These are phyloP conservation scores for Himantopus leucocephalus DNA, from an alignment of 2,113 vertebrate genomes.

Conservation along the genomic window DNA sequence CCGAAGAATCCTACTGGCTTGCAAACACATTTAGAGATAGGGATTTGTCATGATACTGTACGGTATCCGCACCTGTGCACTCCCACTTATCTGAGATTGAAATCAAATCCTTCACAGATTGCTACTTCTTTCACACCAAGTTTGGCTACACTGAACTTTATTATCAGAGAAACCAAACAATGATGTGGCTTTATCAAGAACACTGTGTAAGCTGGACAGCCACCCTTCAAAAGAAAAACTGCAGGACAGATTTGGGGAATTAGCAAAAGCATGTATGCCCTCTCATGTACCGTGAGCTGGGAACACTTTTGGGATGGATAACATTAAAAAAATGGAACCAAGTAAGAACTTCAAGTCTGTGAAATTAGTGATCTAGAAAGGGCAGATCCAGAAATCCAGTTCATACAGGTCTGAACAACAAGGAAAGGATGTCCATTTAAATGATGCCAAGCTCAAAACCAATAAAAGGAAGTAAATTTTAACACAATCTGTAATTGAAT, in stretches of 20 bases:
- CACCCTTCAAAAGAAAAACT: background rate
- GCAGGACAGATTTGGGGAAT: background rate
- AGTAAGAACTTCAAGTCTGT: background rate
- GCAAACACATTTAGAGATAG: background rate
- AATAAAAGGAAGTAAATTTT: slow-evolving; percentile 24
- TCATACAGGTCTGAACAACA: background rate
- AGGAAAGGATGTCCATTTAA: background rate
- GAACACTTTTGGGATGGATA: background rate
- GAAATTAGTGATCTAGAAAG: background rate
- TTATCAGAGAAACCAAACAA: background rate
- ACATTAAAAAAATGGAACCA: background rate
- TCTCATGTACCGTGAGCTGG: accelerated
- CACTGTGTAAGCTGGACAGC: background rate
- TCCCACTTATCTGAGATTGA: slow-evolving; percentile 13
- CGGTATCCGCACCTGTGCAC: background rate
- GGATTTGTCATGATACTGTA: background rate
- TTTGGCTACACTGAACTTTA: background rate
- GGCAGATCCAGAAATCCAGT: background rate
- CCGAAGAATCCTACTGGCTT: background rate
- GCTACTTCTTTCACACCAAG: background rate
- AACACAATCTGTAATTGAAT: slow-evolving; percentile 22
- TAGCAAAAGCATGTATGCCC: background rate
- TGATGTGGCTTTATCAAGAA: background rate
- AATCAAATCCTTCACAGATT: slow-evolving; percentile 21
- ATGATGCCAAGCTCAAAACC: background rate